Conservation (phyloP, 2,113 vertebrate species). For the Rhizomys pruinosus region DNA sequence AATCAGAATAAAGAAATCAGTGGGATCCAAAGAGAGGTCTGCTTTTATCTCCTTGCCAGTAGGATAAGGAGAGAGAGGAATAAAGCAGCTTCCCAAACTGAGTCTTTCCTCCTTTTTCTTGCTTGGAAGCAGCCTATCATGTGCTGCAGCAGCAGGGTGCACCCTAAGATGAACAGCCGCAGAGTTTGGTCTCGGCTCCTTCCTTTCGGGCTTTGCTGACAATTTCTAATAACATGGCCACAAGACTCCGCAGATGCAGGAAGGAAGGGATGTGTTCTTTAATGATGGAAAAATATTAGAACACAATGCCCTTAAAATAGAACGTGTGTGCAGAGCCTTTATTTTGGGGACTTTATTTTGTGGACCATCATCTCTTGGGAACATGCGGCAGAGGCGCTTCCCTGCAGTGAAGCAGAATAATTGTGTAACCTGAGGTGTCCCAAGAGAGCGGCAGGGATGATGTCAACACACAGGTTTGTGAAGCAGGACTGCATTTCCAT, state of each 20-base stretch:
- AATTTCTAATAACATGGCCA: conserved; percentile 34
- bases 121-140: neutral
- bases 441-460: conserved; percentile 26
- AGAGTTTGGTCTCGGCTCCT: neutral
- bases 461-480: conserved; percentile 10
- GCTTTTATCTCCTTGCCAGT: neutral
- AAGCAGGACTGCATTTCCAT: neutral
- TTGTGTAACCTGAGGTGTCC: conserved; percentile 68
- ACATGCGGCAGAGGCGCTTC: conserved; percentile 51
- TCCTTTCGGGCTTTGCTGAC: conserved; percentile 49
- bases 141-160: neutral
- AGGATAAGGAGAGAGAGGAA: neutral
- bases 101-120: neutral
- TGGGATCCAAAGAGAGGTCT: neutral
- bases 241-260: conserved; percentile 60
- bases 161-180: neutral
- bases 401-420: conserved; percentile 46
- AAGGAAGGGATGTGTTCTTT: conserved; percentile 73
- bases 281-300: too few relatives aligned
- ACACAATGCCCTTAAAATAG: conserved; percentile 78
- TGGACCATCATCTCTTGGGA: conserved; percentile 65
- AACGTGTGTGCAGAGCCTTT: conserved; percentile 55
- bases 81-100: neutral
- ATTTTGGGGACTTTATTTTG: conserved; percentile 73
- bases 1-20: neutral